A percentile compares a stretch with the other conserved stretches of the same genome.
phyloP scores from a whole-genome alignment of 2,797 vertebrate genomes.

The Coracias cyanogaster region DNA sequence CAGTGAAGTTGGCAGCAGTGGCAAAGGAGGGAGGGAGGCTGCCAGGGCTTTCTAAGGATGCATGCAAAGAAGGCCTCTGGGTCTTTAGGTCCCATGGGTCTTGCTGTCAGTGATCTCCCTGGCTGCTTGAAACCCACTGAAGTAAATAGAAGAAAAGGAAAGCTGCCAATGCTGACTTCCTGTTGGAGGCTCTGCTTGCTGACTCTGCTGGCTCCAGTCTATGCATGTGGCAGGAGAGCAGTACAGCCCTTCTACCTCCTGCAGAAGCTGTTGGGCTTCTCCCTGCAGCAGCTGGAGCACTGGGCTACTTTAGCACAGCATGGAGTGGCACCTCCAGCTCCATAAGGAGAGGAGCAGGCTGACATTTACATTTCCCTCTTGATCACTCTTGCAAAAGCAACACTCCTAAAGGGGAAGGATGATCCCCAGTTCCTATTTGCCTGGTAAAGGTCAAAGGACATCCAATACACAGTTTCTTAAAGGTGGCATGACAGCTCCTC shows the following conservation, averaged over 20 bases:
- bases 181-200: background rate
- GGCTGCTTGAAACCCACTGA: background rate
- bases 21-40: background rate
- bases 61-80: background rate
- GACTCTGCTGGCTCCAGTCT: background rate
- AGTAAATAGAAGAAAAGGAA: background rate
- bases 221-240: accelerated
- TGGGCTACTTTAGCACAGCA: background rate
- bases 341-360: background rate
- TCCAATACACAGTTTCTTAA: background rate
- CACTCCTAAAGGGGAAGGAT: background rate
- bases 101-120: background rate
- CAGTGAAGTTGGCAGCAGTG: background rate
- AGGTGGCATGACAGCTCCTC: background rate
- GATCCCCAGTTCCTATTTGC: background rate
- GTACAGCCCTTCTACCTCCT: background rate
- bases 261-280: background rate
- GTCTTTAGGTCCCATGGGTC: background rate
- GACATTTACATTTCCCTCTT: background rate
- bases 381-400: background rate
- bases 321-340: background rate
- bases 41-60: background rate
- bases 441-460: background rate
- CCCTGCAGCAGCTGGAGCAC: background rate
- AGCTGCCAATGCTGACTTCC: background rate